Evolutionary conservation across 2,113 vertebrate species (phyloP), one percentile per base, ranked within the genome.

Genomic region (Dicrurus megarhynchus): DNA sequence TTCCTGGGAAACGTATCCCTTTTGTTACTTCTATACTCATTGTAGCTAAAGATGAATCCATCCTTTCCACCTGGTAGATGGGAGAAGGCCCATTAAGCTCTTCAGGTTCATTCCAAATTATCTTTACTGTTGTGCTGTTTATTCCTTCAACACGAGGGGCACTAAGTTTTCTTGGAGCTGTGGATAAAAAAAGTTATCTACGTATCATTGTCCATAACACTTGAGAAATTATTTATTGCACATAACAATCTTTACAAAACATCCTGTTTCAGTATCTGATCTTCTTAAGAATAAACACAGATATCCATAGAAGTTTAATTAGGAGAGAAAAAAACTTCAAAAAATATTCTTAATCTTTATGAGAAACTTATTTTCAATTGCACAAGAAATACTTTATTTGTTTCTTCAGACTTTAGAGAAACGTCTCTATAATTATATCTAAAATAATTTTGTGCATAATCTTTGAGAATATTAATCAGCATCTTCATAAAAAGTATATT

Each of bases 41-140:
- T 57, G 98, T 96, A n/a, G 98, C 97, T 32, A 99, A 97, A 55
- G 99, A 99, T 11, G 98, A 71, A 68, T 99, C 98, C 60, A 97
- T 98, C 88, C 99, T 98, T 93, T 99, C 99, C 88, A 99, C 95
- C 78, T 99, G 98, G 95, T 99, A 99, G 13, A 98, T 20, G 50
- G 99, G 99, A 46, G 96, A 76, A 61, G 98, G 99, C 9, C 99
- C 99, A 69, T 99, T 99, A 76, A 98, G 96, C 85, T 98, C 97
- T 37, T 93, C 89, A 26, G 99, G 99, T 46, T 97, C 96, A 28
- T 97, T 92, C 99, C 99, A 99, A 42, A 71, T 95, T 90, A 99
- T 96, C 64, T 96, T 97, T 93, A 99, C 95, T 5, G 83, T 90
- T 37, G 98, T 98, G 95, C 98, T 98, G 96, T 99, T 99, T 84